These are phyloP conservation scores for Ochlodes sylvanus DNA, from an alignment of 2,888 invertebrate species.

Conservation along the genomic window DNA sequence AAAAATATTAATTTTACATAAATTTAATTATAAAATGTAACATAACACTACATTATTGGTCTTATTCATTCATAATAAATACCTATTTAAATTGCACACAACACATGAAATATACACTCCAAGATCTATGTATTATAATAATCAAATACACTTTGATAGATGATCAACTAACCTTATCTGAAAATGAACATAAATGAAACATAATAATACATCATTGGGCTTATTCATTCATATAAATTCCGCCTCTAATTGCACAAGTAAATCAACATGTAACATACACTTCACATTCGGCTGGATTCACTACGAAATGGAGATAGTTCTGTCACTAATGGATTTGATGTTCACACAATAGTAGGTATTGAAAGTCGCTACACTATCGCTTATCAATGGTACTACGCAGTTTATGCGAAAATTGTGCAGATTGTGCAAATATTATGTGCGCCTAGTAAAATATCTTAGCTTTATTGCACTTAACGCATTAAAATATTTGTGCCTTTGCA, in stretches of 20 bases:
- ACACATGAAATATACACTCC: background rate
- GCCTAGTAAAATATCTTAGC: background rate
- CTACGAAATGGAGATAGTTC: background rate
- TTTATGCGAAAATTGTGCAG: no score
- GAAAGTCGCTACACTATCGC: background rate
- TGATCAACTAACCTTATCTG: no score
- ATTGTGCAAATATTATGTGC: background rate
- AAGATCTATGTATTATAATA: no score
- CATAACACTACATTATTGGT: slow-evolving; percentile 21
- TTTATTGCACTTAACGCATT: background rate
- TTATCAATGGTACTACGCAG: background rate
- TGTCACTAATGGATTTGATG: background rate
- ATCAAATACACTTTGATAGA: no score
- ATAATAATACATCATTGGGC: slow-evolving; percentile 26
- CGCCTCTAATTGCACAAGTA: slow-evolving; percentile 15
- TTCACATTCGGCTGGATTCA: slow-evolving; percentile 6
- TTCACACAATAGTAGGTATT: background rate
- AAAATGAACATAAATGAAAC: background rate
- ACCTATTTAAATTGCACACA: background rate
- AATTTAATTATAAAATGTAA: background rate
- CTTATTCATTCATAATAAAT: slow-evolving; percentile 33
- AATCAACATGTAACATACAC: slow-evolving; percentile 19
- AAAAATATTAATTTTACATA: no score
- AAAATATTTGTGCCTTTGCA: background rate
- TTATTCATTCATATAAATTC: slow-evolving; percentile 31